Evolutionary conservation across 2,888 invertebrate species (phyloP), one percentile per base, ranked within the genome.

Genomic region (Amiota communis): DNA sequence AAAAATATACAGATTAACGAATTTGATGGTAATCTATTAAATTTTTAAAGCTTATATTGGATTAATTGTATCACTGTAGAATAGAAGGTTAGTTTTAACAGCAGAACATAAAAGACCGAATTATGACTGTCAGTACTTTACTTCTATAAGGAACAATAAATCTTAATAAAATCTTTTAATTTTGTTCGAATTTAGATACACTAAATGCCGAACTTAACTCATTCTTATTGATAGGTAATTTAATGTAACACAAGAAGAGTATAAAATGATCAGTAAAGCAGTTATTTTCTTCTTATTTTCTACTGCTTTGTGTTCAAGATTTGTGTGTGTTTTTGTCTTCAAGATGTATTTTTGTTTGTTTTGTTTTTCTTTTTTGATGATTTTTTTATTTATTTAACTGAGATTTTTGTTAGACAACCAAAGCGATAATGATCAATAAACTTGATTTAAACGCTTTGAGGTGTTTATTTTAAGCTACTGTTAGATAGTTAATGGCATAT

Each of bases 371-470:
- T 64, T 15, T 12, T 47, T 64, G 10, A 15, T 36, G n/a, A n/a
- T 15, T 64, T 64, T 63, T 13, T 46, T 46, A 23, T 46, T 64
- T 64, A 15, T 46, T 46, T 64, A 59, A 20, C 59, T 17, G 11
- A 59, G 11, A 59, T 64, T 64, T 64, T 64, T 64, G 64, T 47
- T 64, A 47, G 64, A 46, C 64, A 64, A 64, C 36, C 46, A 64
- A 46, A 64, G 46, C 51, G 51, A 67, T 53, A 72, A 47, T 56
- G 64, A 61, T 61, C 70, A 61, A 59, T 70, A 70, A 70, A 70
- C 70, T 48, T 70, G 70, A 70, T 70, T 70, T 61, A 48, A 70
- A 48, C 57, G 70, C 70, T 61, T 59, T 70, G 6, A 70, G 70
- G 64, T 64, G 64, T 64, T 64, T 64, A 64, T 64, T 64, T 64